Evolutionary conservation across 1,140 invertebrate genomes (phyloP).

Genomic region (Atta colombica): DNA sequence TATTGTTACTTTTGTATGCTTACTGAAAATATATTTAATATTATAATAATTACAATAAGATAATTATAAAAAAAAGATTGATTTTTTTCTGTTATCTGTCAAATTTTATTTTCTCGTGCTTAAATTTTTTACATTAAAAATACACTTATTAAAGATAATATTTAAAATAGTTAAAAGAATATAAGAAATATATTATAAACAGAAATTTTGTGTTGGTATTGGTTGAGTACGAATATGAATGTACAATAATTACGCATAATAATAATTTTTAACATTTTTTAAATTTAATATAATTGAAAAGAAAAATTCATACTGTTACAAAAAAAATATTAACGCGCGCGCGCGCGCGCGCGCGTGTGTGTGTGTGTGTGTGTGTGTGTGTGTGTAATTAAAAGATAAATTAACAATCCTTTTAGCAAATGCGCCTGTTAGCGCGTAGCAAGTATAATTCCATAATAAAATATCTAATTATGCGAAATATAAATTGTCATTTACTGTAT

Average conservation of each 20-base stretch:
- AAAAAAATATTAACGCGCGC: no score
- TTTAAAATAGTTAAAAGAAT: background rate
- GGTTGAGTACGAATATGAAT: background rate
- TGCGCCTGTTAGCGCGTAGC: background rate
- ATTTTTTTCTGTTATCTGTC: background rate
- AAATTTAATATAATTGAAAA: background rate
- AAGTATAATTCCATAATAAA: constrained; percentile 4
- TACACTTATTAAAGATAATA: background rate
- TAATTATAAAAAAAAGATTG: background rate
- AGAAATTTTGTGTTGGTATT: background rate
- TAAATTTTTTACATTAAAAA: background rate
- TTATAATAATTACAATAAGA: background rate
- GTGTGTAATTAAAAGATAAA: background rate
- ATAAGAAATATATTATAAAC: background rate
- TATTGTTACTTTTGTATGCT: background rate
- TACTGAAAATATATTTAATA: background rate
- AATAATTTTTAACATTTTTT: background rate
- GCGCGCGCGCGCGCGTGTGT: no score
- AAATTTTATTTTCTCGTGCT: background rate
- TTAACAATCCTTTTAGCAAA: constrained; percentile 30
- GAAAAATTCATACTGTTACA: constrained; percentile 1
- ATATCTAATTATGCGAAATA: constrained; percentile 47
- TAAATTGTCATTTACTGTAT: constrained; percentile 43
- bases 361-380: no score
- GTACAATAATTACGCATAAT: background rate